These are phyloP conservation scores for Silurus glanis DNA, from an alignment of 2,113 vertebrate species.

Conservation along the genomic window DNA sequence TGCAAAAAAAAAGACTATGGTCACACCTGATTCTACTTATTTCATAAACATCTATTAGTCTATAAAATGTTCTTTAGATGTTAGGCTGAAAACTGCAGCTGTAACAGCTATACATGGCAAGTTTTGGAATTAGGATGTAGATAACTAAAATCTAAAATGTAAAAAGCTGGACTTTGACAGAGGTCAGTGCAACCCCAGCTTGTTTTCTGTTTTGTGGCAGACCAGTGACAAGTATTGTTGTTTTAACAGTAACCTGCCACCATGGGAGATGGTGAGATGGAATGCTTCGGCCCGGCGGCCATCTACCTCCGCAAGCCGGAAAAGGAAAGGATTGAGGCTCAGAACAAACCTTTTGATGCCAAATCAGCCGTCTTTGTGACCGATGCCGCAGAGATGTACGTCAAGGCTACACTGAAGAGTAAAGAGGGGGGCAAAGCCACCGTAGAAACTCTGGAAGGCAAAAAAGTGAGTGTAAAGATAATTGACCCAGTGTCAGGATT, in stretches of 20 bases:
- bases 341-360: constrained; percentile 83
- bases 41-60: not conserved
- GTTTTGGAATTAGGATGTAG: not conserved
- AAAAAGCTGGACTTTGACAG: not conserved
- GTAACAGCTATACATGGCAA: not conserved
- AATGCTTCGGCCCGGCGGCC: constrained; percentile 78
- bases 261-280: constrained; percentile 85
- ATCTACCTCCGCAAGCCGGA: constrained; percentile 82
- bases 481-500: not conserved
- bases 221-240: not conserved
- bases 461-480: too few relatives aligned
- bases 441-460: too few relatives aligned
- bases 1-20: not conserved
- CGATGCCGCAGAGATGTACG: constrained; percentile 54
- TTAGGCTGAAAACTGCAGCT: not conserved
- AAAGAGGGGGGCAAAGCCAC: too few relatives aligned
- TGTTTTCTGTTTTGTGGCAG: not conserved
- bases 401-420: too few relatives aligned
- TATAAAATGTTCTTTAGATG: not conserved
- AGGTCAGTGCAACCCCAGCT: not conserved
- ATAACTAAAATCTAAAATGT: not conserved
- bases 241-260: not conserved
- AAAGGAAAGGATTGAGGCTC: constrained; percentile 79
- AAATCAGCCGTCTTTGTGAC: constrained; percentile 77
- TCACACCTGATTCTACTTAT: not conserved